These are phyloP conservation scores for Sorex araneus DNA, from an alignment of 2,113 vertebrate species.

Conservation along the genomic window DNA sequence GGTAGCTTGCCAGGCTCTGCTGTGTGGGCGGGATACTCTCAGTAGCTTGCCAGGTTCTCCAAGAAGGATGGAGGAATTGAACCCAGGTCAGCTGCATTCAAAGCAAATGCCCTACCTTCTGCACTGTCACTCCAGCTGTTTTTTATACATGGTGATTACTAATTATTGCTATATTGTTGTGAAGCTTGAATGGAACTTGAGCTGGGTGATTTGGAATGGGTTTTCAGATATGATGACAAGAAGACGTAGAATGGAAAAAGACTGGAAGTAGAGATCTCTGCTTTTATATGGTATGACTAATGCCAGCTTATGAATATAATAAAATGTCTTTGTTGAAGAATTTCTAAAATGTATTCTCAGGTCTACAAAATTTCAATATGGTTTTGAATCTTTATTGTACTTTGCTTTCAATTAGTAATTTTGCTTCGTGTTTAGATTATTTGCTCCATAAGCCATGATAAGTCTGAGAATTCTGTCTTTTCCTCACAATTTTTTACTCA, in stretches of 20 bases:
- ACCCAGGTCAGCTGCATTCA: no score
- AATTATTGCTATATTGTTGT: not conserved
- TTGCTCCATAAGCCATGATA: not conserved
- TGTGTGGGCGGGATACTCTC: no score
- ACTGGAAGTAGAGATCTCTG: not conserved
- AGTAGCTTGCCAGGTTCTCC: no score
- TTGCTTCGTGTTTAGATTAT: not conserved
- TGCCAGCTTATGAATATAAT: not conserved
- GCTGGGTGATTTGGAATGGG: not conserved
- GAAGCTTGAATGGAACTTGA: not conserved
- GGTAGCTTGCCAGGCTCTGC: no score
- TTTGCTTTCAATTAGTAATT: not conserved
- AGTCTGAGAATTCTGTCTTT: not conserved
- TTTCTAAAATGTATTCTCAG: constrained; percentile 26
- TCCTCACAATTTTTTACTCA: not conserved
- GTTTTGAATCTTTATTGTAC: not conserved
- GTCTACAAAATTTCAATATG: not conserved
- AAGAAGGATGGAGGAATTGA: no score
- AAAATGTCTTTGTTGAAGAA: constrained; percentile 2
- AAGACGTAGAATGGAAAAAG: not conserved
- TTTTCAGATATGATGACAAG: not conserved
- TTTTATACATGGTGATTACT: not conserved
- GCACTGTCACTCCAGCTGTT: no score
- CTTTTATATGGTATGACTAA: not conserved
- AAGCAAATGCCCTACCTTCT: no score